Evolutionary conservation across 2,888 invertebrate genomes (phyloP).

Genomic region (Ephialtes manifestator): DNA sequence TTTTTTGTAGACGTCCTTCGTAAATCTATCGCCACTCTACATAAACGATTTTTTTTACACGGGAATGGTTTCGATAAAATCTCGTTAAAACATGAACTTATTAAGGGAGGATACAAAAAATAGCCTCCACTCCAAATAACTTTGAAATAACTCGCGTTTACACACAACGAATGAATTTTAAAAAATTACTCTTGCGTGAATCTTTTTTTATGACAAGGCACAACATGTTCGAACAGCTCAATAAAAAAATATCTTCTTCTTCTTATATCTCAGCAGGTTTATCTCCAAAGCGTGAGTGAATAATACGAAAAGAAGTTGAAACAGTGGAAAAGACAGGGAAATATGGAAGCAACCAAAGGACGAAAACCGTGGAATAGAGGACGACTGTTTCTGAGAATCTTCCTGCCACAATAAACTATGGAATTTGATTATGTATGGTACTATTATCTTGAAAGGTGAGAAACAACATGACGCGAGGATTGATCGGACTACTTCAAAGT

Average conservation of each 20-base stretch:
- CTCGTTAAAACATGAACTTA: too few relatives aligned
- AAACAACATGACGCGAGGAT: constrained; percentile 34
- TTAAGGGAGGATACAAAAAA: too few relatives aligned
- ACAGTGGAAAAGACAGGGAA: neutral
- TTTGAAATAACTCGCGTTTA: too few relatives aligned
- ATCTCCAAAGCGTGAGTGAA: neutral
- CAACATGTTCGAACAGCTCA: too few relatives aligned
- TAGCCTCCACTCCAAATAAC: too few relatives aligned
- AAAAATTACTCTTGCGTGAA: too few relatives aligned
- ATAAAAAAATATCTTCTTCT: neutral
- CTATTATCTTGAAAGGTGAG: constrained; percentile 26
- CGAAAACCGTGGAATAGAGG: neutral
- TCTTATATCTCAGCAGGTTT: neutral
- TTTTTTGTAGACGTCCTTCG: too few relatives aligned
- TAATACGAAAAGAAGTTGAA: neutral
- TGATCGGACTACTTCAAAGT: constrained; percentile 18
- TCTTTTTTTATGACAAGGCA: too few relatives aligned
- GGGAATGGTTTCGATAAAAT: too few relatives aligned
- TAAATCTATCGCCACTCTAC: too few relatives aligned
- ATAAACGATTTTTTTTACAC: too few relatives aligned
- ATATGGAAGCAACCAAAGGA: neutral
- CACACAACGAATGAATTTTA: too few relatives aligned
- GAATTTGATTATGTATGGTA: neutral
- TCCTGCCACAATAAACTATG: constrained; percentile 24
- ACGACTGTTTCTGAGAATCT: neutral